phyloP scores from a whole-genome alignment of 2,797 vertebrate genomes.

The Nasua narica region DNA sequence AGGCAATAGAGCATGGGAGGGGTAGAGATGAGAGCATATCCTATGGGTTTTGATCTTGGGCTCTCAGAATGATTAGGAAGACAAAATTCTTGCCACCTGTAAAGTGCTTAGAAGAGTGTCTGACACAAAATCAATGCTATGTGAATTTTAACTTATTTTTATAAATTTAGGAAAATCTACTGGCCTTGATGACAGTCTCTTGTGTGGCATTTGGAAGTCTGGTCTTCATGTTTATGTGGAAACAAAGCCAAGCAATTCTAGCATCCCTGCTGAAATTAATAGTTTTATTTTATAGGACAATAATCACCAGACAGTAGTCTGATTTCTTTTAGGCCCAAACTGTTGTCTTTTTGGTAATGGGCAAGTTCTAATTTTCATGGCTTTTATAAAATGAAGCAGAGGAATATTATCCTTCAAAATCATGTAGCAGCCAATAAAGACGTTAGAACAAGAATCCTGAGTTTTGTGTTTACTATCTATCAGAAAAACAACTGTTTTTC shows the following conservation, averaged over 20 bases:
- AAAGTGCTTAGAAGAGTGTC: background rate
- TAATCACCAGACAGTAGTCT: background rate
- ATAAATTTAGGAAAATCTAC: background rate
- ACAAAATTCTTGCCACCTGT: background rate
- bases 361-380: constrained; percentile 4
- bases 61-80: background rate
- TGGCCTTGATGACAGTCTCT: background rate
- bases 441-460: background rate
- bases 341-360: background rate
- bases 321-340: constrained; percentile 10
- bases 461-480: background rate
- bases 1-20: background rate
- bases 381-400: constrained; percentile 35
- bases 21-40: background rate
- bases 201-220: background rate
- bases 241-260: background rate
- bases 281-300: background rate
- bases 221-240: background rate
- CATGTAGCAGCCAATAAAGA: background rate
- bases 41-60: background rate
- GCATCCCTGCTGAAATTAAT: background rate
- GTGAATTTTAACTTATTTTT: background rate
- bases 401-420: background rate
- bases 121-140: background rate
- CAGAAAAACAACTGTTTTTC: background rate